Evolutionary conservation across 1,140 invertebrate species (phyloP), one percentile per base, ranked within the genome.

Genomic region (Trichonephila clavipes): DNA sequence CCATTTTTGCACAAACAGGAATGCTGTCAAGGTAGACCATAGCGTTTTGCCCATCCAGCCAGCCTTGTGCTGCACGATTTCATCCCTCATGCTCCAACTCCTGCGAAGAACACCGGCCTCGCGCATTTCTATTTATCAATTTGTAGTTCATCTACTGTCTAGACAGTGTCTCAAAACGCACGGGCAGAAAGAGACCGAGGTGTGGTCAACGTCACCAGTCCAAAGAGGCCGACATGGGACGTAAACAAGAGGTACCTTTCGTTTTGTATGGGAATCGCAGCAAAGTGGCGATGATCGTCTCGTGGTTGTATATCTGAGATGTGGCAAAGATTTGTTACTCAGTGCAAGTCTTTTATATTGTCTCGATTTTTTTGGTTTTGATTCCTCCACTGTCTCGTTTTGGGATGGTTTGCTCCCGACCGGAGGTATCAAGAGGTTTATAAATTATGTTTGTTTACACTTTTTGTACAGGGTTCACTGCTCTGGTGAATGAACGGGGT

Each of bases 121-220:
- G 28, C n/a, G n/a, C n/a, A n/a, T 87, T 87, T 58, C 58, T 21
- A 77, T 91, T 91, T 59, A 83, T 91, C 90, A 77, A 58, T 44
- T 77, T 77, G 69, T 77, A 77, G 69, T 77, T 34, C 69, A 40
- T 77, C 69, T 77, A 77, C 69, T 51, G 90, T 91, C 90, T 91
- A 91, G 90, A 91, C 90, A 83, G 8, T 83, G 90, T 91, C 90
- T 91, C 90, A 91, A 91, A 91, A 83, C 24, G 19, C 12, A 58
- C 66, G 10, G 14, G 14, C 77, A 18, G 58, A 61, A 2, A 34
- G 58, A 44, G 58, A 58, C 51, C 85, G 85, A 91, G 90, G 90
- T 83, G 90, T 91, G 90, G 90, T 91, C 77, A 83, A 40, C 59
- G 77, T 77, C 72, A 81, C n/a, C 64, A 24, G n/a, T 69, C n/a